These are phyloP conservation scores for Sphaerodactylus townsendi DNA, from an alignment of 2,113 vertebrate genomes.

Conservation along the genomic window DNA sequence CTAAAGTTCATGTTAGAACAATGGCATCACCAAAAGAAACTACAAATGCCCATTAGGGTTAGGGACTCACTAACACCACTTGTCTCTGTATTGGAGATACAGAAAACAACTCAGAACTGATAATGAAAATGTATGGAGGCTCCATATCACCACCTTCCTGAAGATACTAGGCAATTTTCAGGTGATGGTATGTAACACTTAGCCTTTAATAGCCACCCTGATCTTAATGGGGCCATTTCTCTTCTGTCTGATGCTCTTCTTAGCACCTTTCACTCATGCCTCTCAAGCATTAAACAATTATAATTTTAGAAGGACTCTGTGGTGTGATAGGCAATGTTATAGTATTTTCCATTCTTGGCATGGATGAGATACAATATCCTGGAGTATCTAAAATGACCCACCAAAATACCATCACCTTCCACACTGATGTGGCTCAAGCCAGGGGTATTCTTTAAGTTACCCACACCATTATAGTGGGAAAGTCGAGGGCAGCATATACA, in stretches of 20 bases:
- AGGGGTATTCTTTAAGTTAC: rapidly evolving
- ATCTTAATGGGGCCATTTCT: slow-evolving; percentile 10
- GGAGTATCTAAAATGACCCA: not conserved
- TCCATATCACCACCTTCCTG: not conserved
- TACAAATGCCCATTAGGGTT: not conserved
- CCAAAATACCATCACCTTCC: not conserved
- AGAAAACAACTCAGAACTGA: slow-evolving; percentile 20
- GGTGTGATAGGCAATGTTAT: not conserved
- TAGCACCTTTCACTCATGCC: not conserved
- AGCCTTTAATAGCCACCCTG: not conserved
- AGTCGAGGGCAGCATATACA: not conserved
- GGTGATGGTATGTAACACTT: slow-evolving; percentile 36
- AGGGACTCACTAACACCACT: not conserved
- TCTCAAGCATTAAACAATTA: slow-evolving; percentile 25
- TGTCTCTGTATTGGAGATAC: not conserved
- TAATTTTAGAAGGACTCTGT: not conserved
- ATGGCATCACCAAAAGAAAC: not conserved
- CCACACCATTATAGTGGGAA: not conserved
- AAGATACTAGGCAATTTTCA: slow-evolving; percentile 28
- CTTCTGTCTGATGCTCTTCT: slow-evolving; percentile 15
- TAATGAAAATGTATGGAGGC: slow-evolving; percentile 31
- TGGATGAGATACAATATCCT: not conserved
- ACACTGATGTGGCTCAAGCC: not conserved
- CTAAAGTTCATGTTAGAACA: slow-evolving; percentile 7
- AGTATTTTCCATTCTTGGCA: slow-evolving; percentile 5